Base-by-base conservation (phyloP, 2,888 invertebrate genomes). In the Penaeus monodon region DNA sequence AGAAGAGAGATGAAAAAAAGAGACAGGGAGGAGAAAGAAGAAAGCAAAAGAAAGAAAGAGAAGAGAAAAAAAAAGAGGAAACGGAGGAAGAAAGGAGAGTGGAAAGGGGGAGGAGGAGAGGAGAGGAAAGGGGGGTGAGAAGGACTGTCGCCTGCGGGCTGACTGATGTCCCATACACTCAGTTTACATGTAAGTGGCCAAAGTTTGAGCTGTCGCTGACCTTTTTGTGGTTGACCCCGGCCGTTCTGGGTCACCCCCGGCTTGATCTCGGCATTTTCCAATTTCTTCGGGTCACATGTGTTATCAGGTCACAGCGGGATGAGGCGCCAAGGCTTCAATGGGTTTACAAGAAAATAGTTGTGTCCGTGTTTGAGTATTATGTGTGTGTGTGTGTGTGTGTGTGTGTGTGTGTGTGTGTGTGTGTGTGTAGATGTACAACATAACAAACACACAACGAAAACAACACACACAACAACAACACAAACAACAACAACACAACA, bases 281-380 rank as follows among this genome's bases (percentile, higher is more conserved):
- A 81, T 73, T 82, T 82, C 63, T 73, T 24, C 12, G 63, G 81
- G 73, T 63, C 81, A 82, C 81, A 82, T 82, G 57, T 81, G 81
- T 82, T 82, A 73, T 82, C 81, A 73, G 20, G n/a, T 24, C 24
- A 57, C 57, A 27, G n/a, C 24, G 29, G 44, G 44, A n/a, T 24
- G 33, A 49, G 76, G 44, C 24, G n/a, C 27, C 57, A 17, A 10
- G 57, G 57, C 4, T 57, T 57, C 4, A 57, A 57, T 57, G 57
- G 57, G 17, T 57, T 57, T 57, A 20, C 57, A 20, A 57, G 57
- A 57, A 57, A 57, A 17, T 57, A 17, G 17, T 20, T 57, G 17
- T 57, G 17, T 17, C 7, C 10, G 3, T 57, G 57, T 44, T 8
- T 44, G 44, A 44, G 44, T 44, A 10, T 10, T 0, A 44, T 44